Conservation (phyloP, 2,113 vertebrate genomes). For the Boulengeromyrus knoepffleri region DNA sequence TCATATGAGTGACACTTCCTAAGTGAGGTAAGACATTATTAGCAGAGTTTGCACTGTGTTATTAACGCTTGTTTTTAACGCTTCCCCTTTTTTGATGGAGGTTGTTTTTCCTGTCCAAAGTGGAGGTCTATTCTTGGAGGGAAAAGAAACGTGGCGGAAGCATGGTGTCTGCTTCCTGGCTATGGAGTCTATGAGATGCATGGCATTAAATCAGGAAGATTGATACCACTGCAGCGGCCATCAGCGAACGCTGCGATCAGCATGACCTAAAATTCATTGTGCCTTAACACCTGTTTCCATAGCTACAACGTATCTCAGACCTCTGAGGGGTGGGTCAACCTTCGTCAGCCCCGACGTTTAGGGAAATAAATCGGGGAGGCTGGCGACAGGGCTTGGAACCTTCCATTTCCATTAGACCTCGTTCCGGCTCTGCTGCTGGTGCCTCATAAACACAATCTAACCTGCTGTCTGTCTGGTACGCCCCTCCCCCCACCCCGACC, state of each 20-base stretch:
- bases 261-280: conserved; percentile 68
- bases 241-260: conserved; percentile 53
- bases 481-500: background rate
- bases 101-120: background rate
- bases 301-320: conserved; percentile 71
- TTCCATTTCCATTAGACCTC: conserved; percentile 49
- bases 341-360: conserved; percentile 68
- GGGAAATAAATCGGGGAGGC: conserved; percentile 71
- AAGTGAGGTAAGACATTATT: background rate
- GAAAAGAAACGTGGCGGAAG: background rate
- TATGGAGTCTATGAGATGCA: background rate
- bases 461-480: background rate
- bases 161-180: background rate
- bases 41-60: background rate
- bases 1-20: background rate
- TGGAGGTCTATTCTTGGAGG: background rate
- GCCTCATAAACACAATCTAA: conserved; percentile 4
- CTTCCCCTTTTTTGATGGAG: background rate
- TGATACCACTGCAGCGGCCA: conserved; percentile 45
- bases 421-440: conserved; percentile 45
- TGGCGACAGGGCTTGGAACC: conserved; percentile 61
- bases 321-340: conserved; percentile 62
- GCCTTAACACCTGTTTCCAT: conserved; percentile 78
- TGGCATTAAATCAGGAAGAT: conserved; percentile 44
- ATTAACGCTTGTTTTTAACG: background rate